A percentile compares a stretch with the other conserved stretches of the same genome.
These are phyloP conservation scores for Calliscelio sp. DNA, from an alignment of 2,888 invertebrate species.

Conservation along the genomic window DNA sequence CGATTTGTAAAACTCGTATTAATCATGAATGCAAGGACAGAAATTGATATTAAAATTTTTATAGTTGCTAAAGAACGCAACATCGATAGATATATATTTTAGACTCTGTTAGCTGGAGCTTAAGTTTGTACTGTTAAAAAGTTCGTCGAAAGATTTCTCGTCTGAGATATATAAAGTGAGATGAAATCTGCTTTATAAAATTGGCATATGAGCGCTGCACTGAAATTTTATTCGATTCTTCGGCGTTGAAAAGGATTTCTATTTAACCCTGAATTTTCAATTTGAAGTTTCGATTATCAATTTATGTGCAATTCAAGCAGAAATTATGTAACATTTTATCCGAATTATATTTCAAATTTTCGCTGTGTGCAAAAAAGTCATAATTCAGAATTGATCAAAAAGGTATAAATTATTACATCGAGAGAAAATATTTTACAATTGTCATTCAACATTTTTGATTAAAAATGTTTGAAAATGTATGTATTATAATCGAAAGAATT, in stretches of 20 bases:
- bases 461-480: too few species aligned
- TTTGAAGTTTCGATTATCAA: constrained; percentile 12
- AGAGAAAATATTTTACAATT: too few species aligned
- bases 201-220: constrained; percentile 26
- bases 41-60: constrained; percentile 21
- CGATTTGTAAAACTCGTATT: neutral
- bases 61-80: neutral
- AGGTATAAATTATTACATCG: too few species aligned
- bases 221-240: constrained; percentile 25
- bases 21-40: neutral
- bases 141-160: constrained; percentile 20
- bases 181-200: constrained; percentile 50
- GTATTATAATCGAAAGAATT: too few species aligned
- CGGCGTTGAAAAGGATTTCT: constrained; percentile 20
- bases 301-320: neutral
- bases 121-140: constrained; percentile 19
- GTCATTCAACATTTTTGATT: too few species aligned
- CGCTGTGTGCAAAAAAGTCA: too few species aligned
- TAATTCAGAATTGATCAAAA: neutral
- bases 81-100: neutral
- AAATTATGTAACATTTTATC: neutral
- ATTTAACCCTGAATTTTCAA: constrained; percentile 37
- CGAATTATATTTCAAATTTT: neutral
- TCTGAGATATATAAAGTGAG: constrained; percentile 21
- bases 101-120: constrained; percentile 11